Percentiles rank a stretch among this genome's conserved stretches.
Conservation (phyloP, 2,888 invertebrate genomes). For the Panorpa germanica region DNA sequence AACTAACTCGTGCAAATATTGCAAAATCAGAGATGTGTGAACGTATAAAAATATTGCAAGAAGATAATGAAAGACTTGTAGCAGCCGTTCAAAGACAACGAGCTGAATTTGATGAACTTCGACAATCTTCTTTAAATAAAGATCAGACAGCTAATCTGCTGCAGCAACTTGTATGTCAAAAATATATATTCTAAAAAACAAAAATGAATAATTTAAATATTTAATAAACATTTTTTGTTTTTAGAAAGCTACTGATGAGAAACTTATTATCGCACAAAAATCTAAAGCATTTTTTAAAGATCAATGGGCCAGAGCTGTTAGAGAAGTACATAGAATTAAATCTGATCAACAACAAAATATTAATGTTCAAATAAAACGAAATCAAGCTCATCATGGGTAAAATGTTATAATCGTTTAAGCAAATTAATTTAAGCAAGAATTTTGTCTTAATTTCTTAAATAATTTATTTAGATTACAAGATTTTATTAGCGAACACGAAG, state of each 20-base stretch:
- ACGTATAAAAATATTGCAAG: slow-evolving; percentile 23
- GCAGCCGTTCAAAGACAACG: slow-evolving; percentile 16
- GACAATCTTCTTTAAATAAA: slow-evolving; percentile 37
- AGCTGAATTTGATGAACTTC: slow-evolving; percentile 20
- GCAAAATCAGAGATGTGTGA: slow-evolving; percentile 26
- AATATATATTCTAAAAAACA: slow-evolving; percentile 1
- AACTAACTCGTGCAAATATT: slow-evolving; percentile 28
- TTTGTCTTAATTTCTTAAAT: too few relatives aligned
- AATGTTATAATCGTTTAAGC: too few relatives aligned
- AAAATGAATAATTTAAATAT: slow-evolving; percentile 8
- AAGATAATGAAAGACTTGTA: slow-evolving; percentile 21
- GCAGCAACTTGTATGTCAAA: slow-evolving; percentile 36
- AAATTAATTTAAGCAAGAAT: too few relatives aligned
- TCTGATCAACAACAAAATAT: slow-evolving; percentile 13
- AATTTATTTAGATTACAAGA: too few relatives aligned
- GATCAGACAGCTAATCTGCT: slow-evolving; percentile 46
- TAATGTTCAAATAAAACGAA: slow-evolving; percentile 9
- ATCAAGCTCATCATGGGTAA: too few relatives aligned
- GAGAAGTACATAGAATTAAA: slow-evolving; percentile 45
- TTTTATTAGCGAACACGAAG: too few relatives aligned
- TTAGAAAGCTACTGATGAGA: slow-evolving; percentile 21
- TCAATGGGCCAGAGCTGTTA: slow-evolving; percentile 49
- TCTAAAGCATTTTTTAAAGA: slow-evolving; percentile 58
- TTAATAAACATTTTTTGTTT: slow-evolving; percentile 14
- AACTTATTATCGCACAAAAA: slow-evolving; percentile 38